These are phyloP conservation scores for Rhagoletis pomonella DNA, from an alignment of 1,140 invertebrate species.

Conservation along the genomic window DNA sequence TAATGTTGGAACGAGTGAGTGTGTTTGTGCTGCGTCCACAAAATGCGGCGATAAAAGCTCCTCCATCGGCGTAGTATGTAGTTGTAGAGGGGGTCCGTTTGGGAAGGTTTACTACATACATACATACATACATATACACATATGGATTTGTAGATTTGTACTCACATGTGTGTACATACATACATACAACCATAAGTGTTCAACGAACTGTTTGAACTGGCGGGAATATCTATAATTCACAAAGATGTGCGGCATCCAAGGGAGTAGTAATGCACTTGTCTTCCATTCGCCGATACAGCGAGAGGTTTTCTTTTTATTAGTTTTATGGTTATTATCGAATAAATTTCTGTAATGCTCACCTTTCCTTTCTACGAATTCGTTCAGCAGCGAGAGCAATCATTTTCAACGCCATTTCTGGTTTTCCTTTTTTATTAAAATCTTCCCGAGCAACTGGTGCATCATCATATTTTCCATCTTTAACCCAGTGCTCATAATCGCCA, in stretches of 20 bases:
- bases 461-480: constrained; percentile 21
- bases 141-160: no score
- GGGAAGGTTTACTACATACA: background rate
- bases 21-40: constrained; percentile 16
- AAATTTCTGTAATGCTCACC: constrained; percentile 10
- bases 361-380: constrained; percentile 38
- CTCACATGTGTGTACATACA: no score
- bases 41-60: constrained; percentile 13
- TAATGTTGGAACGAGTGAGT: background rate
- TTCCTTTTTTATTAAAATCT: background rate
- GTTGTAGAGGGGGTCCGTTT: background rate
- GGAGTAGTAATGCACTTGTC: constrained; percentile 39
- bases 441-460: constrained; percentile 33
- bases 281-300: background rate
- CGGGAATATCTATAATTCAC: constrained; percentile 13
- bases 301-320: constrained; percentile 8
- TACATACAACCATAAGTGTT: background rate
- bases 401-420: constrained; percentile 40
- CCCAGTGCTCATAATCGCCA: background rate
- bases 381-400: background rate
- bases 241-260: background rate
- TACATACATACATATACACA: background rate
- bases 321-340: constrained; percentile 45
- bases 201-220: background rate
- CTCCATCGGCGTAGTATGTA: background rate